phyloP scores from a whole-genome alignment of 2,797 vertebrate genomes.

The Aplochiton taeniatus region DNA sequence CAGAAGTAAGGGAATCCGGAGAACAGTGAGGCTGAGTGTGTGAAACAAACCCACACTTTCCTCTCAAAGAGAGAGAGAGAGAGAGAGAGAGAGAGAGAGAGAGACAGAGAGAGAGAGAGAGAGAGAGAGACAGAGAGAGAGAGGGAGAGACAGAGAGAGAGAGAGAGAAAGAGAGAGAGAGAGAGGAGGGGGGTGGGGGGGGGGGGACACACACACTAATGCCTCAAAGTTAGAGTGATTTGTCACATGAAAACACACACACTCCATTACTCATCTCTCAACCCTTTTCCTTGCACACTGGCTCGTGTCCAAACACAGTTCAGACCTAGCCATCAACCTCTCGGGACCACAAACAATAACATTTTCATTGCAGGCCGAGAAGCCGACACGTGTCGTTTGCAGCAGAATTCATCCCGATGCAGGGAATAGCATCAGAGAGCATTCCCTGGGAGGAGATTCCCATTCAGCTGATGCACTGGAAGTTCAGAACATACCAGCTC shows the following conservation, averaged over 20 bases:
- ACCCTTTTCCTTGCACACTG: slow-evolving; percentile 27
- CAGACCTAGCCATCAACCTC: slow-evolving; percentile 30
- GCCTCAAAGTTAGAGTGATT: slow-evolving; percentile 34
- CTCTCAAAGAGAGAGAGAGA: background rate
- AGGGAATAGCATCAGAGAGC: too few relatives aligned
- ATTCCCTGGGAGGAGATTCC: too few relatives aligned
- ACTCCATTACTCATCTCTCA: slow-evolving; percentile 25
- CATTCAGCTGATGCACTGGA: too few relatives aligned
- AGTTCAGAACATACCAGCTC: too few relatives aligned
- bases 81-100: too few relatives aligned
- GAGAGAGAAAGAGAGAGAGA: slow-evolving; percentile 13
- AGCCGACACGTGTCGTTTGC: slow-evolving; percentile 18
- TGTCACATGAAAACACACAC: slow-evolving; percentile 23
- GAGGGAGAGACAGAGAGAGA: slow-evolving; percentile 18
- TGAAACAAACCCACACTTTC: slow-evolving; percentile 30
- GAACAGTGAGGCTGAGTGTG: slow-evolving; percentile 28
- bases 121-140: slow-evolving; percentile 15
- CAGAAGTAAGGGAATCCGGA: slow-evolving; percentile 13
- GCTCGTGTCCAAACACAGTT: slow-evolving; percentile 31
- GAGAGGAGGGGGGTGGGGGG: slow-evolving; percentile 15
- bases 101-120: slow-evolving; percentile 10
- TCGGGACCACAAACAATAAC: slow-evolving; percentile 16
- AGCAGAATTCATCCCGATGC: too few relatives aligned
- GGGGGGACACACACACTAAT: slow-evolving; percentile 27
- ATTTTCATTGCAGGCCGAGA: slow-evolving; percentile 19